Base-by-base conservation (phyloP, 2,113 vertebrate species). In the Eptesicus fuscus region DNA sequence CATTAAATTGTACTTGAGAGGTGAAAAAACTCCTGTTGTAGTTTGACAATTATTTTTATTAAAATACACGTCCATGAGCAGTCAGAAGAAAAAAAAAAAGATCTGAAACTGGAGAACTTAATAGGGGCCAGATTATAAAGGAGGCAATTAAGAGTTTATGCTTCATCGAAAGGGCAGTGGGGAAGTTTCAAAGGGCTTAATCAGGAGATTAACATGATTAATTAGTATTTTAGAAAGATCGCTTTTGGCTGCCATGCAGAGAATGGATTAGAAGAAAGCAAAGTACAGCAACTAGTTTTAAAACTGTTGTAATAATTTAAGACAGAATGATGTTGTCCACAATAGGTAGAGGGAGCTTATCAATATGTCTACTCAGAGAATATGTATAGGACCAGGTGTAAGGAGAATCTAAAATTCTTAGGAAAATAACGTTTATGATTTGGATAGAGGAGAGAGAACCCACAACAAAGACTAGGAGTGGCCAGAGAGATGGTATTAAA, bases 1-100 rank as follows among this genome's bases (percentile, higher is more conserved):
- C 98, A 98, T 98, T 97, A 98, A 98, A 98, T 99, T 99, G 98
- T 99, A 99, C 98, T 99, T 99, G 99, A 99, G 99, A 99, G 98
- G 99, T 98, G 98, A 98, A 99, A 99, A 99, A 98, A 98, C 98
- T 99, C 99, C 99, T 99, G 98, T 99, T 99, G 99, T 99, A 99
- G 99, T 99, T 99, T 99, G 99, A 99, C 99, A 99, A 99, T 99
- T 99, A 99, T 99, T 99, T 99, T 99, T 99, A 99, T 99, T 99
- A 99, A 99, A 99, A 99, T 99, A 99, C 98, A 99, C 99, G 99
- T 99, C 98, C 98, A 99, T 99, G 99, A 99, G 98, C 98, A 98
- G 25, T 61, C 56, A 61, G 25, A 12, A 61, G 28, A 59, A 59
- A 61, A 59, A 59, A 61, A 61, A 61, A 11, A 4, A 12, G 56